Evolutionary conservation across 2,797 vertebrate genomes (phyloP), one percentile per base, ranked within the genome.

Genomic region (Phoxinus dragarum): DNA sequence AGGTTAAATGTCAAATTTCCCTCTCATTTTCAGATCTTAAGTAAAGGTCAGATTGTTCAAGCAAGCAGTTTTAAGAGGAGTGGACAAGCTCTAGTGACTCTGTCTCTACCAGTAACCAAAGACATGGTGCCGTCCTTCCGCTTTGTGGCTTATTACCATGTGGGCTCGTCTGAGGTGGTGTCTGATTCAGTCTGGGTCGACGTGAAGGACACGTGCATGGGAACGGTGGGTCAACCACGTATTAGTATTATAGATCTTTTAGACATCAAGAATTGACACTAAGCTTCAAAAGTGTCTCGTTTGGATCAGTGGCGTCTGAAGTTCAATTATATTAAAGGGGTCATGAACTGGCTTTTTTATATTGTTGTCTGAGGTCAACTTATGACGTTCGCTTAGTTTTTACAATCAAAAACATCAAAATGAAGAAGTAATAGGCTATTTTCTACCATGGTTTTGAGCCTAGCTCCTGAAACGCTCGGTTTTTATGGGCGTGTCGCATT

Each of bases 181-280:
- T 93, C 96, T 0, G 96, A 97, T 85, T 96, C 96, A 0, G 31
- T 96, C 85, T 96, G 95, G 96, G 88, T 96, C 8, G 95, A 97
- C 0, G 93, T 97, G 79, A 94, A 92, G 87, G 96, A 97, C 87
- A 94, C 94, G 0, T 97, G 96, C 75, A 93, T 96, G 93, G 96
- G 61, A 34, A 66, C 1, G 14, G 61, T 97, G 82, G 21, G 85
- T 17, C 59, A 38, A 38, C 3, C 21, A 17, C 5, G 0, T 19
- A 19, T 66, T 19, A 42, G n/a, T 77, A 34, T 12, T 34, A 17
- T 23, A 12, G 23, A 17, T 73, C n/a, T 47, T 17, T 36, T 67
- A 64, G 16, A 34, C 17, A 36, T 68, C 66, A 38, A 38, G 34
- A 68, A 21, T 10, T 68, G 8, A 38, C 21, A 21, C 66, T 61